A percentile compares a stretch with the other conserved stretches of the same genome.
These are phyloP conservation scores for Rhagium mordax DNA, from an alignment of 2,888 invertebrate species.

Conservation along the genomic window DNA sequence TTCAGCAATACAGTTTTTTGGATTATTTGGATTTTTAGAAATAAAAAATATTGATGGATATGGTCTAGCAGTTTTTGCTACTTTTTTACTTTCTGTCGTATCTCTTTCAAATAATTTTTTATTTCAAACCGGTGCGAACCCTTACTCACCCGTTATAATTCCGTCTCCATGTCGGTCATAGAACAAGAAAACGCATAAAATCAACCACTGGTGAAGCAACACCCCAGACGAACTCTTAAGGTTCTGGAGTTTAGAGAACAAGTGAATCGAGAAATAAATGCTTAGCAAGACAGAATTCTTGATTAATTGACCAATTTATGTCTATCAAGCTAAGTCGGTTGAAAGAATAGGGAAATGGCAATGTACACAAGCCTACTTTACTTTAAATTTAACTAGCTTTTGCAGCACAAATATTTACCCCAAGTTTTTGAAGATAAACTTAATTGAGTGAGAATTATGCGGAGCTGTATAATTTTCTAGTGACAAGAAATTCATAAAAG, in stretches of 20 bases:
- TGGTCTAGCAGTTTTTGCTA: too few relatives aligned
- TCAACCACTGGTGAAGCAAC: slow-evolving; percentile 3
- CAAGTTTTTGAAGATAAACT: background rate
- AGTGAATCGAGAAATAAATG: slow-evolving; percentile 42
- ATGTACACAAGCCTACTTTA: background rate
- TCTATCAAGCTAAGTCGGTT: slow-evolving; percentile 28
- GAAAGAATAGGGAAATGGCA: background rate
- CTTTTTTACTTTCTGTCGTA: too few relatives aligned
- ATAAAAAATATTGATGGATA: too few relatives aligned
- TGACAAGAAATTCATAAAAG: background rate
- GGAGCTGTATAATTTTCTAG: background rate
- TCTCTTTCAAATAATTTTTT: too few relatives aligned
- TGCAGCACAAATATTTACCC: background rate
- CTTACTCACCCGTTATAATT: too few relatives aligned
- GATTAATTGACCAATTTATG: slow-evolving; percentile 50
- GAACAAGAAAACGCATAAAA: too few relatives aligned
- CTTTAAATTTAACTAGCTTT: background rate
- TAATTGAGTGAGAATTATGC: background rate
- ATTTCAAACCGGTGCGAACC: too few relatives aligned
- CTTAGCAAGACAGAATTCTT: slow-evolving; percentile 33
- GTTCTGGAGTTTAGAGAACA: slow-evolving; percentile 27
- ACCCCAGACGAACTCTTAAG: background rate
- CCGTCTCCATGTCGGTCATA: too few relatives aligned
- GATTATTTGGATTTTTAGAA: too few relatives aligned
- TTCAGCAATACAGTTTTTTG: too few relatives aligned